Evolutionary conservation across 2,113 vertebrate genomes (phyloP), one percentile per base, ranked within the genome.

Genomic region (Indri indri): DNA sequence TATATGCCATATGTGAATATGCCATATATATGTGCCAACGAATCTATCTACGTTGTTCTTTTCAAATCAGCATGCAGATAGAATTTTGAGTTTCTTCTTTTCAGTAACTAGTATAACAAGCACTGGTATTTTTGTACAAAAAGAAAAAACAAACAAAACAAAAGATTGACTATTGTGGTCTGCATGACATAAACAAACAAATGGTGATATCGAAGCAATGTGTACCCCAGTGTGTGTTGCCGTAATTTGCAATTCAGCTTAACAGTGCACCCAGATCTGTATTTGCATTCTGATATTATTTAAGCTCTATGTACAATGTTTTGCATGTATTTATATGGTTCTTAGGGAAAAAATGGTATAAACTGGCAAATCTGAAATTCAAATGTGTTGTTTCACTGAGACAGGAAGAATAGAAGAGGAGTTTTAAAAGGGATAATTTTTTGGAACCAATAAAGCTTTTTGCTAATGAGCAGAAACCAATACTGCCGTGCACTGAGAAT

Each of bases 311-410:
- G 98, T 99, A 98, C 98, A 97, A 98, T 98, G 98, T 99, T 98
- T 98, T 98, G 98, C 99, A 99, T 99, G 98, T 99, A 98, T 99
- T 99, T 99, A 98, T 99, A 98, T 98, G 98, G 98, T 98, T 98
- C 98, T 98, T 98, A 94, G 97, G 80, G 45, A 11, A 71, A 59
- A 92, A 70, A 71, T 96, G 88, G 97, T 98, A 94, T 95, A 95
- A 97, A 95, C 90, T 98, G 97, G 98, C 97, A 91, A 97, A 97
- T 95, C 93, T 98, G 95, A 95, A 92, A 93, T 79, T 98, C 88
- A 85, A 83, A 97, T 80, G 45, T 93, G 93, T 97, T 96, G 40
- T 89, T 92, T 95, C 45, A 73, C 8, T 97, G 97, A 68, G 83
- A 96, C 25, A n/a, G 88, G 95, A 98, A 97, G 84, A 59, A 30